Conservation (phyloP, 2,113 vertebrate species). For the Coryphaenoides rupestris region DNA sequence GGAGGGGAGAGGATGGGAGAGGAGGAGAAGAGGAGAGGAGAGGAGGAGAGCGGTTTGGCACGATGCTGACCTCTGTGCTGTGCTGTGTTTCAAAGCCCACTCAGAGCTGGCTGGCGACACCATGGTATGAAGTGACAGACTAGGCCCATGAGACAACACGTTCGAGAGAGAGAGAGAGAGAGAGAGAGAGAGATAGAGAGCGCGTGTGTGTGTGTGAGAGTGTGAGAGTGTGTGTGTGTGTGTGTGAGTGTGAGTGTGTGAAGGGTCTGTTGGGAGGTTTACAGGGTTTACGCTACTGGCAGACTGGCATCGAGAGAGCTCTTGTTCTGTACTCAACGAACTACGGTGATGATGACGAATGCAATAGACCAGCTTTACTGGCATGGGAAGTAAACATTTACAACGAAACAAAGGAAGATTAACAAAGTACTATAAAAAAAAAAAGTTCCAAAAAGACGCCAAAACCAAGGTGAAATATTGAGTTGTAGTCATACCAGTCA, state of each 20-base stretch:
- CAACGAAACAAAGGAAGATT: background rate
- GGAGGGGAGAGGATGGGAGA: no score
- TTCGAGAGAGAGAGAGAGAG: background rate
- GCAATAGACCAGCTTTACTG: background rate
- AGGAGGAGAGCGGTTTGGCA: constrained; percentile 28
- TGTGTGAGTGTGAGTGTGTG: constrained; percentile 39
- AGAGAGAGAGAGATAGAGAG: background rate
- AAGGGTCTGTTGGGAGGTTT: constrained; percentile 44
- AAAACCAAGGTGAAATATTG: no score
- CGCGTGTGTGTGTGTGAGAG: no score
- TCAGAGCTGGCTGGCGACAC: constrained; percentile 28
- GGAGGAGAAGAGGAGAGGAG: no score
- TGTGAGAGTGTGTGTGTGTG: no score
- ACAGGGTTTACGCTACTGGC: constrained; percentile 31
- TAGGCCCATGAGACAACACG: background rate
- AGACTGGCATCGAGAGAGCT: no score
- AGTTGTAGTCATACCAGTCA: no score
- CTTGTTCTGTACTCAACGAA: background rate
- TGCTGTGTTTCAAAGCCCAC: constrained; percentile 21
- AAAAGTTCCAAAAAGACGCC: no score
- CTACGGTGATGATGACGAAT: background rate
- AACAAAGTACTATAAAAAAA: no score
- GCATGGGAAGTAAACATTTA: no score
- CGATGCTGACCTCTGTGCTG: constrained; percentile 15
- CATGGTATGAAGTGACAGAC: constrained; percentile 37